Evolutionary conservation across 2,113 vertebrate species (phyloP), one percentile per base, ranked within the genome.

Genomic region (Rhinichthys klamathensis): DNA sequence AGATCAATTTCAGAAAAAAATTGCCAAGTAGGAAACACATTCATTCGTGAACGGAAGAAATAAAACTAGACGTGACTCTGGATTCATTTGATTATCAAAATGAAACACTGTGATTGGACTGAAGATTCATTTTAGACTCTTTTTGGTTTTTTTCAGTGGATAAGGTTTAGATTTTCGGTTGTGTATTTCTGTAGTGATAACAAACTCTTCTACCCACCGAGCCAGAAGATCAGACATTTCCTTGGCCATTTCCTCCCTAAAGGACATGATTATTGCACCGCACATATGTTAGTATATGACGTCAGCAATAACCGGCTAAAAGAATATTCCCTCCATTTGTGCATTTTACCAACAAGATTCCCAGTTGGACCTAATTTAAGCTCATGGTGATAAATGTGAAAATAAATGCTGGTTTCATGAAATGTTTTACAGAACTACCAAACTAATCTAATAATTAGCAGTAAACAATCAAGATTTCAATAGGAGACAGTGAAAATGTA

Each of bases 171-270:
- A 73, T 44, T 73, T 25, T 46, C 15, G 72, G 6, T 61, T 16
- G n/a, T 21, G 30, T 27, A 72, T 25, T 8, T 65, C 67, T 56
- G 18, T 67, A 61, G 51, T 58, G 11, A 76, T 56, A 16, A 46
- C 25, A 69, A 69, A 58, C 10, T 1, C 54, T 82, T 88, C 73
- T 92, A 98, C 98, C 96, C 95, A 99, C 98, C 98, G 96, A 95
- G 95, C 92, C 92, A 99, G 94, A 87, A 97, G 92, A 86, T 97
- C 96, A 85, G 96, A 95, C 93, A 99, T 99, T 95, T 99, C 98
- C 95, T 94, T 96, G 82, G 95, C 97, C 97, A 99, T 98, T 94
- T 99, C 96, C 56, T 98, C 97, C 96, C 98, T 99, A 94, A 82
- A 95, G 92, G 94, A 94, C 93, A 95, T 2, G 75, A 87, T 82